Percentiles rank a stretch among this genome's conserved stretches.
These are phyloP conservation scores for Parazoanthus swiftii DNA, from an alignment of 92 coral and sea anemone genomes.

Conservation along the genomic window DNA sequence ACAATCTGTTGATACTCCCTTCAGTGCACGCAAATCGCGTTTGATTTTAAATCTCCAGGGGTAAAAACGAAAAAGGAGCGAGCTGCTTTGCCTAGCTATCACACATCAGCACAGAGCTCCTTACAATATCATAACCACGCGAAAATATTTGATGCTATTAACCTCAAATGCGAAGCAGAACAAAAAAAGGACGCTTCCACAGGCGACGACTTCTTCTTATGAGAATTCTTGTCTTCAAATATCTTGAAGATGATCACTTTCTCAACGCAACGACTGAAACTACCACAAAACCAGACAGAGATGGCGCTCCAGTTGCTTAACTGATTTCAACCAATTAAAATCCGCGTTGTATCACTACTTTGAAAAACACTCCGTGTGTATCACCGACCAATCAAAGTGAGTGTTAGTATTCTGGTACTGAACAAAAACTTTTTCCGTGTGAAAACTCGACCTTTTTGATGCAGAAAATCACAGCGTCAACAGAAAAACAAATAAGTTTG, in stretches of 20 bases:
- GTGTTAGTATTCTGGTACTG: neutral
- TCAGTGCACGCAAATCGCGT: constrained; percentile 9
- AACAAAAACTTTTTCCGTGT: too few relatives aligned
- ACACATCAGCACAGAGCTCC: constrained; percentile 33
- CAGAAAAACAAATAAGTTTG: too few relatives aligned
- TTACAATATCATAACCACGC: constrained; percentile 30
- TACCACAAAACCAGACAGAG: constrained; percentile 1
- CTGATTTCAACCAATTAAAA: constrained; percentile 23
- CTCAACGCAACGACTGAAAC: constrained; percentile 31
- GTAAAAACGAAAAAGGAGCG: constrained; percentile 15
- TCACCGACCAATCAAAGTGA: constrained; percentile 3
- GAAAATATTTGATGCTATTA: neutral
- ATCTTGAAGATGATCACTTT: constrained; percentile 1
- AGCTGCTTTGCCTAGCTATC: constrained; percentile 6
- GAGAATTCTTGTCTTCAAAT: neutral
- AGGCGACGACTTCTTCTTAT: neutral
- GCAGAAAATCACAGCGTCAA: neutral
- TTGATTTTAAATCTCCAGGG: constrained; percentile 1
- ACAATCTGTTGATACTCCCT: neutral
- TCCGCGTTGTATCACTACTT: neutral
- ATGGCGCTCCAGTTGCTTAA: constrained; percentile 26
- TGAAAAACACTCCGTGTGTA: neutral
- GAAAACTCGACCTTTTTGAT: neutral
- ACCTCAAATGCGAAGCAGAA: neutral
- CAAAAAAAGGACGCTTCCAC: neutral